These are phyloP conservation scores for Dione juno DNA, from an alignment of 2,888 invertebrate species.

Conservation along the genomic window DNA sequence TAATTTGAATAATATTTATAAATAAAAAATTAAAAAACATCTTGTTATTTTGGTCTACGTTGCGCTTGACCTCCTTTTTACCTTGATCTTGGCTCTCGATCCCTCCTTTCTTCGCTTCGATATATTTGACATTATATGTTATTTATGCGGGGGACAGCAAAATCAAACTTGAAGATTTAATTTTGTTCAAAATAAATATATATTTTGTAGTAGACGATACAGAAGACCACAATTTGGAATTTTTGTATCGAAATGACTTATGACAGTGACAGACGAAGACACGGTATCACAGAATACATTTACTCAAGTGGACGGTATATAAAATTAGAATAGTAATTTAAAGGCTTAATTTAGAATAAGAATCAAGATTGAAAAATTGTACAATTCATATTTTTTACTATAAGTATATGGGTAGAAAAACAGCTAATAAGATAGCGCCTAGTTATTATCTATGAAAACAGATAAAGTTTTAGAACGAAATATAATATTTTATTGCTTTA, in stretches of 20 bases:
- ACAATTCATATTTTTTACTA: too few relatives aligned
- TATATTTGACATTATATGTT: slow-evolving; percentile 76
- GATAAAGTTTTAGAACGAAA: background rate
- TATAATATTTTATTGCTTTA: background rate
- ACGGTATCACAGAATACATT: too few relatives aligned
- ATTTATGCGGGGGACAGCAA: background rate
- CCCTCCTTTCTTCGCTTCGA: slow-evolving; percentile 81
- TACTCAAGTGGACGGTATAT: too few relatives aligned
- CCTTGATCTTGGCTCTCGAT: slow-evolving; percentile 81
- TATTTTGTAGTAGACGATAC: background rate
- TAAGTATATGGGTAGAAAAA: background rate
- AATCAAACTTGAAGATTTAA: slow-evolving; percentile 10
- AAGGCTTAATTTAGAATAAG: too few relatives aligned
- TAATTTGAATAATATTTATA: background rate
- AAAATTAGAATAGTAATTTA: too few relatives aligned
- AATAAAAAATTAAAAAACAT: background rate
- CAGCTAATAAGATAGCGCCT: too few relatives aligned
- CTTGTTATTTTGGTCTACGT: slow-evolving; percentile 26
- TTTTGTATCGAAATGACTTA: background rate
- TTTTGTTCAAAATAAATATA: background rate
- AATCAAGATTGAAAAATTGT: too few relatives aligned
- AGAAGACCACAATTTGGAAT: slow-evolving; percentile 8
- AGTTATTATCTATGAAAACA: background rate
- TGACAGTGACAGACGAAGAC: slow-evolving; percentile 6
- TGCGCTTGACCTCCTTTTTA: slow-evolving; percentile 57